Conservation (phyloP, 2,888 invertebrate genomes). For the Xylophagus ater region DNA sequence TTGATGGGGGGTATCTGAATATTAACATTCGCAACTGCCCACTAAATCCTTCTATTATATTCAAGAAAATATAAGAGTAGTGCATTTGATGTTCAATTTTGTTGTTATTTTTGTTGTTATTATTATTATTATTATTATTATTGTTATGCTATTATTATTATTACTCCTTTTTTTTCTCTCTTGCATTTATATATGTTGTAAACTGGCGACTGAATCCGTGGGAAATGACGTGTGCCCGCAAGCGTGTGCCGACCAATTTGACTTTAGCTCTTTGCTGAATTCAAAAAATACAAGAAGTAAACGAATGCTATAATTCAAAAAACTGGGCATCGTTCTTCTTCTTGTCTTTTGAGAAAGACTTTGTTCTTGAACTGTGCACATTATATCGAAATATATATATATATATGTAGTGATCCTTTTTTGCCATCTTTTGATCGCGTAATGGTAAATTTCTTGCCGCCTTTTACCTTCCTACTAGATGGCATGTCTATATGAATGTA, state of each 20-base stretch:
- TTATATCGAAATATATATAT: too few species aligned
- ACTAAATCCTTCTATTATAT: too few species aligned
- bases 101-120: background rate
- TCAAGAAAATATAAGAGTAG: too few species aligned
- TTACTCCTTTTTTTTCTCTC: slow-evolving; percentile 9
- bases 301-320: slow-evolving; percentile 40
- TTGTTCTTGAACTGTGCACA: too few species aligned
- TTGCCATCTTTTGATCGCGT: slow-evolving; percentile 3
- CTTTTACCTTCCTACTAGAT: slow-evolving; percentile 9
- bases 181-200: slow-evolving; percentile 5
- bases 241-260: slow-evolving; percentile 49
- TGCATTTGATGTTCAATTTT: too few species aligned
- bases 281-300: slow-evolving; percentile 35
- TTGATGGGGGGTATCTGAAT: too few species aligned
- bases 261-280: slow-evolving; percentile 26
- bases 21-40: too few species aligned
- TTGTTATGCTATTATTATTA: slow-evolving; percentile 10
- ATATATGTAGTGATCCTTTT: slow-evolving; percentile 10
- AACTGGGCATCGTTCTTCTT: slow-evolving; percentile 13
- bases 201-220: slow-evolving; percentile 36
- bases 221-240: slow-evolving; percentile 50
- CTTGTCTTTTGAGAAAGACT: slow-evolving; percentile 10
- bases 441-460: slow-evolving; percentile 9
- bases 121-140: background rate
- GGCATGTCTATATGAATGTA: too few species aligned